A percentile compares a stretch with the other conserved stretches of the same genome.
phyloP scores from a whole-genome alignment of 2,113 vertebrate species.

The Rhizomys pruinosus region DNA sequence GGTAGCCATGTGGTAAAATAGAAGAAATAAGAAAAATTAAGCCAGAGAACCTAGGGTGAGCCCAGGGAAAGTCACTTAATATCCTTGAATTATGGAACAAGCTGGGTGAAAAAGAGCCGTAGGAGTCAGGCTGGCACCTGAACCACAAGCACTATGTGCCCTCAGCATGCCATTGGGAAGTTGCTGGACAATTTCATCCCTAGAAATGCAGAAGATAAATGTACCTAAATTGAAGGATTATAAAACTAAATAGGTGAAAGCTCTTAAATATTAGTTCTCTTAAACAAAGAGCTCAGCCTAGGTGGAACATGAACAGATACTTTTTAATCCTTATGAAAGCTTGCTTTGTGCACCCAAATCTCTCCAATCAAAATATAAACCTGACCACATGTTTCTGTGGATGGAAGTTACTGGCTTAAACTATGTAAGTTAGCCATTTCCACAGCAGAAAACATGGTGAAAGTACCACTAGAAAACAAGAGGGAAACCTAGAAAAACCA shows the following conservation, averaged over 20 bases:
- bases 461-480: conserved; percentile 6
- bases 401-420: not conserved
- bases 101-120: not conserved
- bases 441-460: not conserved
- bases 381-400: not conserved
- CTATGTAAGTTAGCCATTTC: not conserved
- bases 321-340: not conserved
- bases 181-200: not conserved
- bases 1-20: not conserved
- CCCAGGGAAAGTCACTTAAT: not conserved
- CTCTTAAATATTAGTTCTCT: no score
- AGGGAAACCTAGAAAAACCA: not conserved
- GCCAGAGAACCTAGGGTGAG: not conserved
- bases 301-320: not conserved
- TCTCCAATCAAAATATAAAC: not conserved
- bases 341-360: not conserved
- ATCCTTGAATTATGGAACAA: not conserved
- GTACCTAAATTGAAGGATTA: not conserved
- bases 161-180: not conserved
- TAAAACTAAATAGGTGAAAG: not conserved
- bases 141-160: not conserved
- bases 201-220: not conserved
- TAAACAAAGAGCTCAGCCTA: not conserved
- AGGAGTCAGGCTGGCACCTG: not conserved
- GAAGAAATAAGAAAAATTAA: not conserved